Conservation (phyloP, 1,140 invertebrate genomes). For the Meloidogyne chitwoodi region DNA sequence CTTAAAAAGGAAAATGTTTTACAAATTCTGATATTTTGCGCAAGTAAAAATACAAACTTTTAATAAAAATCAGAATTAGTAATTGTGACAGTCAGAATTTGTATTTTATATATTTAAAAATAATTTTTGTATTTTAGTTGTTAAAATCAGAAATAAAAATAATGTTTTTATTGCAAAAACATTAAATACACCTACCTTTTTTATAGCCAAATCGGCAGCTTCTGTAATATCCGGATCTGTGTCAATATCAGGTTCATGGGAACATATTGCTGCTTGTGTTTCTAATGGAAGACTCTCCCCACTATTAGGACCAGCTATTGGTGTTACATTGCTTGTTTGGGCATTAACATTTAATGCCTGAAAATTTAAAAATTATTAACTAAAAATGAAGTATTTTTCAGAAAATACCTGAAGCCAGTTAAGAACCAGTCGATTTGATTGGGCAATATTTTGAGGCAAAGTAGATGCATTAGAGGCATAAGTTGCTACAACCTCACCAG, state of each 20-base stretch:
- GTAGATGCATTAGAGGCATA: background rate
- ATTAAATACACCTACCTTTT: constrained; percentile 5
- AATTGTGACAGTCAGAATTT: no score
- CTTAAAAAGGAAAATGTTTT: background rate
- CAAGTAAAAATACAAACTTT: no score
- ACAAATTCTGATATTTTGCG: no score
- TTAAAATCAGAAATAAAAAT: no score
- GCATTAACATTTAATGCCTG: constrained; percentile 53
- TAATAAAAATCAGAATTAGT: no score
- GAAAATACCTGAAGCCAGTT: constrained; percentile 57
- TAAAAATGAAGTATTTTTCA: background rate
- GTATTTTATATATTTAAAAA: no score
- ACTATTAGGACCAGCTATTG: background rate
- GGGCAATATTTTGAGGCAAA: constrained; percentile 41
- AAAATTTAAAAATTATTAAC: constrained; percentile 6
- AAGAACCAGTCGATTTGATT: constrained; percentile 55
- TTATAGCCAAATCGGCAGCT: constrained; percentile 18
- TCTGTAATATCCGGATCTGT: constrained; percentile 13
- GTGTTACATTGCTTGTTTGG: background rate
- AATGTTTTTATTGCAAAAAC: background rate
- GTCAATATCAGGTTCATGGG: background rate
- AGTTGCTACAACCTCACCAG: background rate
- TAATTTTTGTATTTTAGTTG: no score
- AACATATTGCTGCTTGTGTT: background rate
- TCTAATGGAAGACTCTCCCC: background rate